phyloP scores from a whole-genome alignment of 2,113 vertebrate genomes.

The Mirounga angustirostris region DNA sequence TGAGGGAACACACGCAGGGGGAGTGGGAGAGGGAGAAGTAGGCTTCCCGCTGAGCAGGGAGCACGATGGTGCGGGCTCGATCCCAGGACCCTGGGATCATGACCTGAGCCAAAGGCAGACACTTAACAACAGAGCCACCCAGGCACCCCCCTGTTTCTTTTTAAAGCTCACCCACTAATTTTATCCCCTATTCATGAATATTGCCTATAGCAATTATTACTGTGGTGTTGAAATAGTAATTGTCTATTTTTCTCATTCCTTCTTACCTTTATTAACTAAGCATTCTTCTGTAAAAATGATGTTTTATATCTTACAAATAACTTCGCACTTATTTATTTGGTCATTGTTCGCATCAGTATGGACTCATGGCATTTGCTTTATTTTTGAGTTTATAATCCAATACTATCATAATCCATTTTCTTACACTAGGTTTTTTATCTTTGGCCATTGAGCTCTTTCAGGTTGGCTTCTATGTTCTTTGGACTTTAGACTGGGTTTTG shows the following conservation, averaged over 20 bases:
- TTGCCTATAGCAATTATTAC: not conserved
- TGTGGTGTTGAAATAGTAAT: not conserved
- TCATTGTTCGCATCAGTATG: not conserved
- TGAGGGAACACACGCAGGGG: too few relatives aligned
- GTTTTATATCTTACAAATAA: not conserved
- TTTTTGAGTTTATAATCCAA: not conserved
- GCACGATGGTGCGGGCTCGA: too few relatives aligned
- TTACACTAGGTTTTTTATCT: not conserved
- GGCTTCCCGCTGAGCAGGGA: too few relatives aligned
- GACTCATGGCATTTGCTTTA: not conserved
- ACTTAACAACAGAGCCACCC: too few relatives aligned
- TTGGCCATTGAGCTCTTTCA: not conserved
- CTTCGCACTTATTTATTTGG: not conserved
- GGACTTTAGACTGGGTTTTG: not conserved
- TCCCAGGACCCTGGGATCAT: too few relatives aligned
- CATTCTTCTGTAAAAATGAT: not conserved
- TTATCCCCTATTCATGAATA: not conserved
- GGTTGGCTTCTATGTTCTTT: not conserved
- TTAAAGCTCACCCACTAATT: not conserved
- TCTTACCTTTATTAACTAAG: conserved; percentile 8
- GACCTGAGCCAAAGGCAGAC: too few relatives aligned
- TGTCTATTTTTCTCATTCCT: conserved; percentile 7
- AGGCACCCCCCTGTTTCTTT: not conserved
- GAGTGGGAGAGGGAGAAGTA: too few relatives aligned
- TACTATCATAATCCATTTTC: not conserved